Evolutionary conservation across 1,140 invertebrate species (phyloP), one percentile per base, ranked within the genome.

Genomic region (Caerostris darwini): DNA sequence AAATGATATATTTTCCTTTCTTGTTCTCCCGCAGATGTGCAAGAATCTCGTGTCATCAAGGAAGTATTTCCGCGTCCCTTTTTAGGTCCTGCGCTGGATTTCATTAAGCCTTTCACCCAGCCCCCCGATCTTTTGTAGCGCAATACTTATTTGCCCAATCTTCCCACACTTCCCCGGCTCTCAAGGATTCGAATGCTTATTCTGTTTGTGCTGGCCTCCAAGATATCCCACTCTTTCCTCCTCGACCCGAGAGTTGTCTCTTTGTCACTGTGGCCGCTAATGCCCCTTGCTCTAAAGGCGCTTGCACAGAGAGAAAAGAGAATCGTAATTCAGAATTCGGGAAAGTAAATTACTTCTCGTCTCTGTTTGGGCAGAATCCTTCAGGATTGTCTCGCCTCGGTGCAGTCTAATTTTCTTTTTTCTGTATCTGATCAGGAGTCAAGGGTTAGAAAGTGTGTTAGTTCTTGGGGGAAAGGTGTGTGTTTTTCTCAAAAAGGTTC

Each of bases 311-410:
- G 50, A 64, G 64, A 64, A 87, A n/a, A 61, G 50, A 64, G 64
- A 89, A 69, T 89, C 71, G 87, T 71, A 89, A 89, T 71, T 86
- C 85, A n/a, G 58, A 61, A 86, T 59, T 57, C 64, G 34, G 87
- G 34, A 89, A 89, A 89, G 71, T 89, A 89, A 89, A 89, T 89
- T 89, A 71, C 87, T 14, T 50, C 56, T 64, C 85, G 19, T 69
- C 87, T 54, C 64, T 89, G 57, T 89, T 89, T 89, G 87, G 59
- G 69, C 61, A 69, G 87, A 89, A 89, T 69, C 67, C 67, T 77
- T 34, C 69, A 12, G 34, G 50, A 77, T 34, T 77, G 69, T 77
- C 17, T 77, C n/a, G n/a, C n/a, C n/a, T n/a, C n/a, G n/a, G n/a
- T n/a, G n/a, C n/a, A n/a, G n/a, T n/a, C n/a, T n/a, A n/a, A n/a